Conservation (phyloP, 1,140 invertebrate species). For the Lasioglossum albipes region DNA sequence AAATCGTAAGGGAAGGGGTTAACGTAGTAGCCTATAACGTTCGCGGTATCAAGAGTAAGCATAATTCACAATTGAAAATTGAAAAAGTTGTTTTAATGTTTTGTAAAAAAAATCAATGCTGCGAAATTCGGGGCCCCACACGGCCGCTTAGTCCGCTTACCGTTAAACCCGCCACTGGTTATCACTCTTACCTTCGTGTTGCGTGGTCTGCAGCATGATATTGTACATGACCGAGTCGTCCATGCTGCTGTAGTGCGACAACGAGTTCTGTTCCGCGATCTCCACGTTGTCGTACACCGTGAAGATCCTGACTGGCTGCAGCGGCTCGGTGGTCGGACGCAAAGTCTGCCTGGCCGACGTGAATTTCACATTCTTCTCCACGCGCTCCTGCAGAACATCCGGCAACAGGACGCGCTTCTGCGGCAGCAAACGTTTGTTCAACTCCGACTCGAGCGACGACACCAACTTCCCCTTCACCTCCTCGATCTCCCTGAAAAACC, state of each 20-base stretch:
- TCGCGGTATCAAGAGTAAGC: no score
- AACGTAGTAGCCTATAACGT: no score
- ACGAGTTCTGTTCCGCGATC: conserved; percentile 83
- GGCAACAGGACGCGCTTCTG: conserved; percentile 83
- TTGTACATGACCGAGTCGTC: conserved; percentile 84
- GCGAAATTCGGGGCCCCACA: no score
- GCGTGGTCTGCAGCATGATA: conserved; percentile 83
- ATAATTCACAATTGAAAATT: no score
- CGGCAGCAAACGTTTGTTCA: conserved; percentile 80
- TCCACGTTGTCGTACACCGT: conserved; percentile 89
- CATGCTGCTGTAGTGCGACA: conserved; percentile 82
- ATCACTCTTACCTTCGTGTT: conserved; percentile 80
- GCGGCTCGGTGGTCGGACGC: conserved; percentile 78
- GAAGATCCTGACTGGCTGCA: conserved; percentile 84
- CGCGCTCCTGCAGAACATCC: conserved; percentile 83
- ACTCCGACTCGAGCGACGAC: conserved; percentile 65
- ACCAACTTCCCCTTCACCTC: conserved; percentile 64
- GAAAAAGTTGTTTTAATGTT: no score
- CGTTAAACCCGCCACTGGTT: no score
- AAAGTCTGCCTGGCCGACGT: conserved; percentile 67
- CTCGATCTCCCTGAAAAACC: conserved; percentile 73
- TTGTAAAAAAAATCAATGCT: no score
- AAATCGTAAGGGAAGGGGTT: no score
- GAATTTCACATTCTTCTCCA: conserved; percentile 80
- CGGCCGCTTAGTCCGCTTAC: no score